Conservation (phyloP, 2,888 invertebrate species). For the Drosophila nigricruria region DNA sequence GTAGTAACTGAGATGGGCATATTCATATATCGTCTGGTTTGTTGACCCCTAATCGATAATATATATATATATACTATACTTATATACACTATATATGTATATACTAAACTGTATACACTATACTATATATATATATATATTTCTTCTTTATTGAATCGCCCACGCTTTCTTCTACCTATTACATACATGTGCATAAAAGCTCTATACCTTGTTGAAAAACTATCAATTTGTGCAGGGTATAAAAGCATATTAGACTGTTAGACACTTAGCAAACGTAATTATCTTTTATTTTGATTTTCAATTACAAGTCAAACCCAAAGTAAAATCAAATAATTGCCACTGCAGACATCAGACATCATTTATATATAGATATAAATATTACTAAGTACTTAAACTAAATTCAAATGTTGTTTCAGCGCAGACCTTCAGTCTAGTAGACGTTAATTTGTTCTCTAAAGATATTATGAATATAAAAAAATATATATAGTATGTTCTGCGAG, state of each 20-base stretch:
- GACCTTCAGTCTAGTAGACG: background rate
- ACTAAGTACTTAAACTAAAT: background rate
- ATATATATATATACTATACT: too few relatives aligned
- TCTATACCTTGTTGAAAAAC: background rate
- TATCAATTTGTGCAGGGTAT: background rate
- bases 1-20: too few relatives aligned
- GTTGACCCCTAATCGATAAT: too few relatives aligned
- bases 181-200: background rate
- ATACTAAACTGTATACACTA: too few relatives aligned
- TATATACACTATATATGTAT: too few relatives aligned
- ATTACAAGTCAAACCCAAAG: background rate
- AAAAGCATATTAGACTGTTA: background rate
- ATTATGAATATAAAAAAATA: background rate
- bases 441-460: background rate
- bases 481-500: background rate
- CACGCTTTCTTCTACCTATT: background rate
- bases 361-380: background rate
- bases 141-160: too few relatives aligned
- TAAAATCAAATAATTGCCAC: background rate
- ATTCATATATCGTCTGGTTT: too few relatives aligned
- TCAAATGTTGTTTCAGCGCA: background rate
- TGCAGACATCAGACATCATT: background rate
- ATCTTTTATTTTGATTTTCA: background rate
- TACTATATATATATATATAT: too few relatives aligned
- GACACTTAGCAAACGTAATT: background rate